Evolutionary conservation across 2,888 invertebrate species (phyloP).

Genomic region (Tetanocera ferruginea): DNA sequence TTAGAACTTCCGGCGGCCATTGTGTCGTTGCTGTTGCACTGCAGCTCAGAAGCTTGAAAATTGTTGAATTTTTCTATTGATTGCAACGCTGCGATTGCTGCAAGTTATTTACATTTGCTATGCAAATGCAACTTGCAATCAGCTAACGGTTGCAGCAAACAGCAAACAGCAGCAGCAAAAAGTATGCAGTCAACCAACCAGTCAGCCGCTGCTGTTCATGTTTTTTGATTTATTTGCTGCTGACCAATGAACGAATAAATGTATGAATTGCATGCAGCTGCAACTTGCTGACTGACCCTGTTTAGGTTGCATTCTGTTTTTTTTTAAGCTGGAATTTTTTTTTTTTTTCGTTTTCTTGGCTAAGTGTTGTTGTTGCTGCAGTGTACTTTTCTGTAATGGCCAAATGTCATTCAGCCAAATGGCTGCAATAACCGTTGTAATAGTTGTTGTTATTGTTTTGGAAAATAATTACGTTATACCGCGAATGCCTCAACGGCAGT

Average conservation of each 20-base stretch:
- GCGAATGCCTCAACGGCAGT: slow-evolving; percentile 22
- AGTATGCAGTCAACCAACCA: background rate
- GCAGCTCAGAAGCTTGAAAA: background rate
- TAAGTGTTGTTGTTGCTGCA: background rate
- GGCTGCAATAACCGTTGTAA: slow-evolving; percentile 22
- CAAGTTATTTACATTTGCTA: slow-evolving; percentile 54
- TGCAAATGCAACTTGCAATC: slow-evolving; percentile 58
- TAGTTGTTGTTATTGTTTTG: slow-evolving; percentile 3
- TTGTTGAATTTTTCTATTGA: slow-evolving; percentile 39
- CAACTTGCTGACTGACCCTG: slow-evolving; percentile 36
- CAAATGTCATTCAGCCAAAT: slow-evolving; percentile 32
- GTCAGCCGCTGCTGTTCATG: slow-evolving; percentile 46
- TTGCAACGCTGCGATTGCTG: slow-evolving; percentile 56
- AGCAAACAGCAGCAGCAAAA: background rate
- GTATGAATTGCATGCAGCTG: slow-evolving; percentile 31
- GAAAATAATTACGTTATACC: background rate
- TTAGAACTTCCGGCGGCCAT: slow-evolving; percentile 48
- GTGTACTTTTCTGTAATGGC: slow-evolving; percentile 10
- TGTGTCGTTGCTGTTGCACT: slow-evolving; percentile 34
- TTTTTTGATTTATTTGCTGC: slow-evolving; percentile 60
- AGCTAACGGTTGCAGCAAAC: slow-evolving; percentile 57
- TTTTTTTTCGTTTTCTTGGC: background rate
- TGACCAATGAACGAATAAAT: slow-evolving; percentile 38
- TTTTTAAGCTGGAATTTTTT: background rate
- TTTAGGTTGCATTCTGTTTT: slow-evolving; percentile 12